These are phyloP conservation scores for Rhinella marina DNA, from an alignment of 2,797 vertebrate genomes.

Conservation along the genomic window DNA sequence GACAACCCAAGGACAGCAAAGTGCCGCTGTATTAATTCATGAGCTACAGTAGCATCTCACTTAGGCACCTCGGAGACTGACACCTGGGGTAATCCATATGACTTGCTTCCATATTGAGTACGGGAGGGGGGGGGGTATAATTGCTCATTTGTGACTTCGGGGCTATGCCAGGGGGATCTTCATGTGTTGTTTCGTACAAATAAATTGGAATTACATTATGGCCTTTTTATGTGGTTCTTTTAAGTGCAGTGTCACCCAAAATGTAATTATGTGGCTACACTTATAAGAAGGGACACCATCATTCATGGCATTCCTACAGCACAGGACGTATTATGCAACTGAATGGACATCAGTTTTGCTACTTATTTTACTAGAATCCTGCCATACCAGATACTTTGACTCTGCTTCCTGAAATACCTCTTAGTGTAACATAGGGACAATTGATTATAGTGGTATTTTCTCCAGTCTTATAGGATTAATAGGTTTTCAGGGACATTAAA, in stretches of 20 bases:
- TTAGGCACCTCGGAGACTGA: not conserved
- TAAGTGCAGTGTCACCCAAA: not conserved
- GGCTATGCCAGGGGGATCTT: not conserved
- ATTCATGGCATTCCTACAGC: not conserved
- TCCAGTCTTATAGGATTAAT: too few relatives aligned
- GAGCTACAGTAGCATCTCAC: not conserved
- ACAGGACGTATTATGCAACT: not conserved
- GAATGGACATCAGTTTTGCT: not conserved
- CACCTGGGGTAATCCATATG: not conserved
- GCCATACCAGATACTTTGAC: too few relatives aligned
- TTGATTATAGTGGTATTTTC: too few relatives aligned
- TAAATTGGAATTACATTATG: slow-evolving; percentile 7
- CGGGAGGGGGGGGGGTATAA: not conserved
- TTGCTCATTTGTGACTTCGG: not conserved
- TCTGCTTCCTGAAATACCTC: too few relatives aligned
- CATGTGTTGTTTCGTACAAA: not conserved
- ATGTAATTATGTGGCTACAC: not conserved
- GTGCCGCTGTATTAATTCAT: not conserved
- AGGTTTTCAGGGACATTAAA: too few relatives aligned
- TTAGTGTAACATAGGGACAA: too few relatives aligned
- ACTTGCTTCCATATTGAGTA: not conserved
- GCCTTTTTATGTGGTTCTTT: not conserved
- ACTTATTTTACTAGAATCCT: too few relatives aligned
- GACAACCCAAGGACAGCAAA: slow-evolving; percentile 31
- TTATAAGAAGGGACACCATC: not conserved